These are phyloP conservation scores for Barbus barbus DNA, from an alignment of 2,113 vertebrate species.

Conservation along the genomic window DNA sequence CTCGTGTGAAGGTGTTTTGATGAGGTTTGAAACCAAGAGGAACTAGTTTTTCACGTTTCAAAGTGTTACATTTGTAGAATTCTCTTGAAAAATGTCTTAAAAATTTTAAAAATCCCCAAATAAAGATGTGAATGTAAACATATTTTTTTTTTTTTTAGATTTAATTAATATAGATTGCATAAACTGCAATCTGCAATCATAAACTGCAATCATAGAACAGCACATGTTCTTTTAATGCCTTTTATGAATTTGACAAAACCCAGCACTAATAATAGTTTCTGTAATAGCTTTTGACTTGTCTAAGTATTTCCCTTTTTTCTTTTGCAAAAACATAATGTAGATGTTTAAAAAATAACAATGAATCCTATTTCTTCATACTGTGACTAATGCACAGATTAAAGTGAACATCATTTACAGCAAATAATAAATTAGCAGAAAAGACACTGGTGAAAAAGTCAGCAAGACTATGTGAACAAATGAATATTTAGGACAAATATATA, in stretches of 20 bases:
- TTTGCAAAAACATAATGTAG: neutral
- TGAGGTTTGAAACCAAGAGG: neutral
- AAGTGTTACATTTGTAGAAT: neutral
- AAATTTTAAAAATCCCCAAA: neutral
- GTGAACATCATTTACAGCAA: neutral
- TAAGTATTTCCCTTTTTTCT: neutral
- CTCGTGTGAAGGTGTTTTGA: constrained; percentile 53
- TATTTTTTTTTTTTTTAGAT: neutral
- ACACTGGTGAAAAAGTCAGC: neutral
- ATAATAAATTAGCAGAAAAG: neutral
- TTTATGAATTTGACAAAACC: neutral
- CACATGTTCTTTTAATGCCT: neutral
- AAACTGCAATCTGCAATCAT: no score
- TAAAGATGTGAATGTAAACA: neutral
- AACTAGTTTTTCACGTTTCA: neutral
- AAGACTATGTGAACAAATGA: neutral
- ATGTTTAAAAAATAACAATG: neutral
- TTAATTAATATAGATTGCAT: neutral
- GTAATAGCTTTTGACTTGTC: neutral
- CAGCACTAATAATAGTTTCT: neutral
- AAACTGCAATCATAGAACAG: no score
- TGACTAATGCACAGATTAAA: neutral
- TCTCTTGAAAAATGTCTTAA: neutral
- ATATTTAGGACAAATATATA: constrained; percentile 25
- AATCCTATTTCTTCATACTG: neutral